Evolutionary conservation across 2,113 vertebrate species (phyloP).

Genomic region (Siphamia tubifer): DNA sequence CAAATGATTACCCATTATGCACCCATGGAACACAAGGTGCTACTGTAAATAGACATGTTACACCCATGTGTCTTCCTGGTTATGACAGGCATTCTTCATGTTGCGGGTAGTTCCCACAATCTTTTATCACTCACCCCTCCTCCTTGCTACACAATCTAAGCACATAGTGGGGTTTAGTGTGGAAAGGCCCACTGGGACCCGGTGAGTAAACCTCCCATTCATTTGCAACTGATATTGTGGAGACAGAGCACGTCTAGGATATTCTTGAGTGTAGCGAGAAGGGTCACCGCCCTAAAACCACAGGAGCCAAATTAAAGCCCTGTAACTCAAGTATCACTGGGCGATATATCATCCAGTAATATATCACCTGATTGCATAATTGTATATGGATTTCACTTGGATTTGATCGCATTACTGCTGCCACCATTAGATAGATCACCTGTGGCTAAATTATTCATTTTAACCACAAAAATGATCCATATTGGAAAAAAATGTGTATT

Average conservation of each 20-base stretch:
- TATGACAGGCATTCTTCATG: not conserved
- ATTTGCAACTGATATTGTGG: constrained; percentile 12
- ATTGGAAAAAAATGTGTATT: no score
- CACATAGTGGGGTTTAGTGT: not conserved
- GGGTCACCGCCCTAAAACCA: not conserved
- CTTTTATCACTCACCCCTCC: not conserved
- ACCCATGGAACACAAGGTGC: constrained; percentile 1
- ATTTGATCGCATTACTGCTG: no score
- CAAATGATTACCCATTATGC: not conserved
- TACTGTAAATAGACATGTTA: not conserved
- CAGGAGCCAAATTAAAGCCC: not conserved
- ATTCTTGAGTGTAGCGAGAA: not conserved
- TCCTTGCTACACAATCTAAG: not conserved
- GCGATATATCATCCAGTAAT: not conserved
- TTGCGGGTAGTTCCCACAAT: not conserved
- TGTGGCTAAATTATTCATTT: no score
- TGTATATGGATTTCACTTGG: not conserved
- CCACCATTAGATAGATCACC: no score
- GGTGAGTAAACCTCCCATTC: not conserved
- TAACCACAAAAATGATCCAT: no score
- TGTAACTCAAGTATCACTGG: not conserved
- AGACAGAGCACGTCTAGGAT: not conserved
- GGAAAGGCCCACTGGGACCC: not conserved
- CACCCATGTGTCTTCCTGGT: not conserved
- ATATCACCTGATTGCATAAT: constrained; percentile 8